Evolutionary conservation across 2,888 invertebrate species (phyloP).

Genomic region (Panzeria rudis): DNA sequence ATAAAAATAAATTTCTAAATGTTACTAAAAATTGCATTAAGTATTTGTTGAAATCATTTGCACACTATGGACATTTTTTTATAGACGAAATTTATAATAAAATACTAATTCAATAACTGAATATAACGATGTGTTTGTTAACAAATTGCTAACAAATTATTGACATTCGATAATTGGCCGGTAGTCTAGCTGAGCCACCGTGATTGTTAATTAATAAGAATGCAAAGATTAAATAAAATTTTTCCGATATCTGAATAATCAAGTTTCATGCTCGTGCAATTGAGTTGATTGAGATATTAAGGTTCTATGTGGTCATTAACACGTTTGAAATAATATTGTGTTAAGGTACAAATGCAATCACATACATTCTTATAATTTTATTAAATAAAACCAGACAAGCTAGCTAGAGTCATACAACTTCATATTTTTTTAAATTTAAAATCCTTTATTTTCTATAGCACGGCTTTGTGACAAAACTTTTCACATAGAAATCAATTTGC

Average conservation of each 20-base stretch:
- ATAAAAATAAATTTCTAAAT: neutral
- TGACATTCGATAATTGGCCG: neutral
- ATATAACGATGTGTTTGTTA: neutral
- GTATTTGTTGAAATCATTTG: too few relatives aligned
- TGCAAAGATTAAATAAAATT: neutral
- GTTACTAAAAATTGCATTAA: neutral
- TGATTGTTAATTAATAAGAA: slow-evolving; percentile 1
- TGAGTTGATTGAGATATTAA: neutral
- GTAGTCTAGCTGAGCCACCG: neutral
- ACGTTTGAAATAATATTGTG: neutral
- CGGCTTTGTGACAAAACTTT: too few relatives aligned
- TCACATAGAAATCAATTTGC: too few relatives aligned
- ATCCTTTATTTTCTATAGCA: too few relatives aligned
- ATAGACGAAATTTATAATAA: neutral
- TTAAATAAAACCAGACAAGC: too few relatives aligned
- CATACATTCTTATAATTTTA: too few relatives aligned
- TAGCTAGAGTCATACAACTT: too few relatives aligned
- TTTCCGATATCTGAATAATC: neutral
- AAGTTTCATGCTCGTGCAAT: slow-evolving; percentile 4
- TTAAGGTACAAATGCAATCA: too few relatives aligned
- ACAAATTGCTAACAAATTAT: slow-evolving; percentile 1
- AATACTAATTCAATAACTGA: neutral
- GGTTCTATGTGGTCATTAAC: neutral
- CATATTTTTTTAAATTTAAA: too few relatives aligned
- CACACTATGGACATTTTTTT: neutral